Conservation (phyloP, 2,113 vertebrate species). For the Upupa epops region DNA sequence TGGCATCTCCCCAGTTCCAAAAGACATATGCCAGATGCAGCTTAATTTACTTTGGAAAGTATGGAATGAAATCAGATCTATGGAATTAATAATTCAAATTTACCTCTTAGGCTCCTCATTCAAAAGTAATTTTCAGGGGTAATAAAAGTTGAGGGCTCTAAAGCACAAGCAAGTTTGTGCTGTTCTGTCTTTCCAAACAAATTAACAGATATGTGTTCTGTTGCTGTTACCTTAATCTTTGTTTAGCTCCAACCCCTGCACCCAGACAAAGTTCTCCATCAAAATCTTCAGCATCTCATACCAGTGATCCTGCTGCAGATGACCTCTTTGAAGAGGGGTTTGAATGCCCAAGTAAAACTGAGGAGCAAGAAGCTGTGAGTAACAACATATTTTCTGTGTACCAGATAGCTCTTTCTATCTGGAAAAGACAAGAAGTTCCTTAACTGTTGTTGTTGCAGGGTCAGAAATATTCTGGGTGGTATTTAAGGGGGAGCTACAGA, state of each 20-base stretch:
- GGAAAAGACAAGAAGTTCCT: neutral
- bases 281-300: conserved; percentile 92
- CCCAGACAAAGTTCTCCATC: conserved; percentile 93
- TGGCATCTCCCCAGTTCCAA: neutral
- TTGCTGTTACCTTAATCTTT: conserved; percentile 38
- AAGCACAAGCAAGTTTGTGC: neutral
- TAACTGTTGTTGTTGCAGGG: neutral
- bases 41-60: neutral
- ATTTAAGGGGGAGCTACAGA: neutral
- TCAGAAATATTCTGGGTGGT: neutral
- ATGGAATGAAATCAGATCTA: neutral
- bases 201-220: neutral
- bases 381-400: neutral
- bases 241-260: conserved; percentile 91
- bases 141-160: neutral
- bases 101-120: fast-evolving
- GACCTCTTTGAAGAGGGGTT: conserved; percentile 95
- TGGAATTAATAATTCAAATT: neutral
- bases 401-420: neutral
- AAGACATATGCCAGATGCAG: neutral
- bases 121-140: neutral
- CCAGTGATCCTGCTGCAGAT: conserved; percentile 89
- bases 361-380: conserved; percentile 96
- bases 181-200: neutral
- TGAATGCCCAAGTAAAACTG: conserved; percentile 94